phyloP scores from a whole-genome alignment of 2,113 vertebrate genomes.

The Pachyramphus minor region DNA sequence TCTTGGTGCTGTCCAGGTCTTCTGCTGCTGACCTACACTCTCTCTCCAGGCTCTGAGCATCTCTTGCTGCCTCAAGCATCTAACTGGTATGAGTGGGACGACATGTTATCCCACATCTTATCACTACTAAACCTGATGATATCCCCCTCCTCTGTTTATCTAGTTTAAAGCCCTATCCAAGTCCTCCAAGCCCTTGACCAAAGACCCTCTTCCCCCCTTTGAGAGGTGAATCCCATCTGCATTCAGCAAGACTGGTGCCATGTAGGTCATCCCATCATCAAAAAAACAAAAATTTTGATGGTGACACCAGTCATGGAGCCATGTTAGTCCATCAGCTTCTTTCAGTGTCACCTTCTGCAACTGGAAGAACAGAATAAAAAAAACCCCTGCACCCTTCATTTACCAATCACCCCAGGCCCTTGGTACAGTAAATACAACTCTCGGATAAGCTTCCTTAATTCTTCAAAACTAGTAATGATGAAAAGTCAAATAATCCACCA shows the following conservation, averaged over 20 bases:
- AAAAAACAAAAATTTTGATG: not conserved
- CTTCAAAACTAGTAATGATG: not conserved
- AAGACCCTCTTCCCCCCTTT: not conserved
- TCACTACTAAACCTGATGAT: not conserved
- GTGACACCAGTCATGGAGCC: not conserved
- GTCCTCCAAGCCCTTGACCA: not conserved
- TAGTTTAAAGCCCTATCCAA: not conserved
- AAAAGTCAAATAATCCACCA: conserved; percentile 48
- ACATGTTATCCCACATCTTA: not conserved
- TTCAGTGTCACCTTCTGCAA: not conserved
- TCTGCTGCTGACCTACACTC: not conserved
- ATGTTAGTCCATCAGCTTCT: not conserved
- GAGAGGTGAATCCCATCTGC: accelerated
- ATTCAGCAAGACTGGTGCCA: not conserved
- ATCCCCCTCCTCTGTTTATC: not conserved
- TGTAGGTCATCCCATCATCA: not conserved
- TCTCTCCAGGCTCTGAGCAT: not conserved
- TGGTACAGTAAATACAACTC: not conserved
- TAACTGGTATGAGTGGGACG: not conserved
- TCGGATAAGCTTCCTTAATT: not conserved
- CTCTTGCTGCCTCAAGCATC: not conserved
- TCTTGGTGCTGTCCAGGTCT: not conserved
- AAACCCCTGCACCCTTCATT: not conserved
- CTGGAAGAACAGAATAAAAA: not conserved
- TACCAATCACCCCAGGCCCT: not conserved